These are phyloP conservation scores for Pogonomyrmex barbatus DNA, from an alignment of 1,140 invertebrate genomes.

Conservation along the genomic window DNA sequence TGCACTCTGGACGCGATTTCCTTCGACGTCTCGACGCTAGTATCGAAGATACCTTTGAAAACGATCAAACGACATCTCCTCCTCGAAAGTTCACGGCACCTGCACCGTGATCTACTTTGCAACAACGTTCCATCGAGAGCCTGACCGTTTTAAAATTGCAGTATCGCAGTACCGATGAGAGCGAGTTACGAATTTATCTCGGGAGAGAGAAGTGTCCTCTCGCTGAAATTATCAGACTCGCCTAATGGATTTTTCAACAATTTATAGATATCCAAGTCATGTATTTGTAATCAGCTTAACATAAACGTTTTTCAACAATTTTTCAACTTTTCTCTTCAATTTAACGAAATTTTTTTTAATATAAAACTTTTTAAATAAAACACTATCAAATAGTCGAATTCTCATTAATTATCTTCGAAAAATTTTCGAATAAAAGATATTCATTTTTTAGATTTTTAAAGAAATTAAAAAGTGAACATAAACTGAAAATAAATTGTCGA, in stretches of 20 bases:
- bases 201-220: background rate
- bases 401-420: background rate
- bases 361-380: background rate
- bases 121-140: background rate
- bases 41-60: slow-evolving; percentile 52
- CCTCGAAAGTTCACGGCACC: background rate
- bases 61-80: slow-evolving; percentile 19
- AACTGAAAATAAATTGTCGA: slow-evolving; percentile 12
- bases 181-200: background rate
- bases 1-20: slow-evolving; percentile 40
- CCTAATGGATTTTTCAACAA: background rate
- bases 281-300: background rate
- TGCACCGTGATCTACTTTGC: slow-evolving; percentile 15
- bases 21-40: slow-evolving; percentile 17
- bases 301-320: background rate
- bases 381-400: background rate
- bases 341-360: background rate
- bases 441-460: background rate
- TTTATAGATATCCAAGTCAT: background rate
- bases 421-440: background rate
- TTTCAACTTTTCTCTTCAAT: background rate
- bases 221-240: background rate
- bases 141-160: slow-evolving; percentile 11
- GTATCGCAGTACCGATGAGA: background rate
- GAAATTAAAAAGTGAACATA: background rate